Evolutionary conservation across 2,113 vertebrate species (phyloP).

Genomic region (Astatotilapia flaviijosephi): DNA sequence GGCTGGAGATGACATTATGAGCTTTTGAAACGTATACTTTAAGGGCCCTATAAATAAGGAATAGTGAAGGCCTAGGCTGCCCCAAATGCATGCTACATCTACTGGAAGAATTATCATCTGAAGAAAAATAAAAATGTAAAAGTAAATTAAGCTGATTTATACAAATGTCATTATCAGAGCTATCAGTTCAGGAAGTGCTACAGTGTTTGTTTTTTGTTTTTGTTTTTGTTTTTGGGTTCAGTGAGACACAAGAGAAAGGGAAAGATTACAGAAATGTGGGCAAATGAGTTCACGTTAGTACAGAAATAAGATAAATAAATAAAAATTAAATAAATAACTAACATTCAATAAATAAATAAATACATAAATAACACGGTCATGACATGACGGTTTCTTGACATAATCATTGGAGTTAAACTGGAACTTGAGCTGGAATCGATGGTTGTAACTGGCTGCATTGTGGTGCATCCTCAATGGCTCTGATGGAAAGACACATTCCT

Average conservation of each 20-base stretch:
- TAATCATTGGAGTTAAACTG: conserved; percentile 20
- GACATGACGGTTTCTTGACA: neutral
- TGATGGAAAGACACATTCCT: conserved; percentile 36
- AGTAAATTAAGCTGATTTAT: conserved; percentile 17
- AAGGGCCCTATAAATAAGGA: conserved; percentile 12
- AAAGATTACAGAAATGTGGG: conserved; percentile 38
- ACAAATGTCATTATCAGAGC: conserved; percentile 34
- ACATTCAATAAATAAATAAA: conserved; percentile 82
- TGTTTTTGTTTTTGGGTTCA: conserved; percentile 6
- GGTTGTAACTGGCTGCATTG: conserved; percentile 33
- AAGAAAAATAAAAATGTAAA: conserved; percentile 6
- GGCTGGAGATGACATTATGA: neutral
- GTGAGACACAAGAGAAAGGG: conserved; percentile 30
- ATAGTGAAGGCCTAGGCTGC: conserved; percentile 2
- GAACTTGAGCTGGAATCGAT: conserved; percentile 19
- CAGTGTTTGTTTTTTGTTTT: conserved; percentile 23
- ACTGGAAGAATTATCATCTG: conserved; percentile 43
- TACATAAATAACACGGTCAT: conserved; percentile 77
- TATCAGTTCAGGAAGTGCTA: conserved; percentile 55
- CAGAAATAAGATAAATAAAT: conserved; percentile 67
- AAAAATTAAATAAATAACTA: conserved; percentile 75
- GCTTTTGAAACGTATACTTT: conserved; percentile 7
- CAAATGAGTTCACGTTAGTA: conserved; percentile 56
- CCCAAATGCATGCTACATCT: conserved; percentile 66
- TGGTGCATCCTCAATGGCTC: conserved; percentile 33